A percentile compares a stretch with the other conserved stretches of the same genome.
Evolutionary conservation across 2,113 vertebrate genomes (phyloP).

Genomic region (Talpa occidentalis): DNA sequence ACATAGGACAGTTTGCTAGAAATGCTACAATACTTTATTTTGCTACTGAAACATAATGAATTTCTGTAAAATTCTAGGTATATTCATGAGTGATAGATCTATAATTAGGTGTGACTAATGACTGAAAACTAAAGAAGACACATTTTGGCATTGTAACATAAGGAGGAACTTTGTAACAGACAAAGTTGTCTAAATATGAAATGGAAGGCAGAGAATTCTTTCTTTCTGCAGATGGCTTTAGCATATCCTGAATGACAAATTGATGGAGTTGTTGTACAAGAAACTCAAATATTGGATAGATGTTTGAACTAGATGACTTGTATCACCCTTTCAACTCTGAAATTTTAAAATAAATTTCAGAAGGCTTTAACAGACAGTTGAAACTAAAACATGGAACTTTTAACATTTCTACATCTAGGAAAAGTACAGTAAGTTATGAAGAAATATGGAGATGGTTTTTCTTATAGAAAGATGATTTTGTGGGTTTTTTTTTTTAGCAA

Average conservation of each 20-base stretch:
- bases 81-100: conserved; percentile 4
- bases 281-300: not conserved
- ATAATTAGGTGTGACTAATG: not conserved
- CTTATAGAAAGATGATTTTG: conserved; percentile 46
- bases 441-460: not conserved
- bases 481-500: conserved; percentile 2
- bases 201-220: not conserved
- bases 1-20: not conserved
- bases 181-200: not conserved
- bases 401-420: not conserved
- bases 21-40: not conserved
- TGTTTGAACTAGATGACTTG: conserved; percentile 24
- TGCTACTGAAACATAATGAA: conserved; percentile 16
- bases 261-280: not conserved
- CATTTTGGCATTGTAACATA: not conserved
- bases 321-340: not conserved
- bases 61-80: not conserved
- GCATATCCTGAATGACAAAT: conserved; percentile 2
- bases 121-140: not conserved
- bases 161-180: not conserved
- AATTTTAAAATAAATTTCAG: conserved; percentile 4
- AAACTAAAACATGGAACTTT: not conserved
- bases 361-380: not conserved
- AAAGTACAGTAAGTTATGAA: not conserved
- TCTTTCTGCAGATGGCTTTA: not conserved